Conservation (phyloP, 2,113 vertebrate species). For the Halcyon senegalensis region DNA sequence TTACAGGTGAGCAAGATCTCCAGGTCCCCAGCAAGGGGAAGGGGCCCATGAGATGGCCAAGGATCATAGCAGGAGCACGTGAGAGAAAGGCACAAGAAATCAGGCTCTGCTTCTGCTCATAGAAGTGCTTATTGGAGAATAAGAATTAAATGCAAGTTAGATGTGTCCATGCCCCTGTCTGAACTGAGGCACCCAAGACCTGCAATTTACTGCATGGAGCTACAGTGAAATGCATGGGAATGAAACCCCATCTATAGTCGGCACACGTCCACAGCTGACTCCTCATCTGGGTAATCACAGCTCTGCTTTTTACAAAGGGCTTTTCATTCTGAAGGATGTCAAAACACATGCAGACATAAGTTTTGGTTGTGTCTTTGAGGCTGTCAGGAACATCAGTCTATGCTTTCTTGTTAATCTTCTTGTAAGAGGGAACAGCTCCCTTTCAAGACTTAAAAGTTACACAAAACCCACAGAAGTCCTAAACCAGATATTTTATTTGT, state of each 20-base stretch:
- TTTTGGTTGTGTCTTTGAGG: not conserved
- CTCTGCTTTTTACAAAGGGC: not conserved
- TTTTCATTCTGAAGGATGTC: not conserved
- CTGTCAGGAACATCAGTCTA: not conserved
- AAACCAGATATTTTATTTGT: not conserved
- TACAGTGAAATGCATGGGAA: not conserved
- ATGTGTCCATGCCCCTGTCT: not conserved
- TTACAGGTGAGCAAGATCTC: not conserved
- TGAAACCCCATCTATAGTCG: rapidly evolving
- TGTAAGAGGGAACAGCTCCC: not conserved
- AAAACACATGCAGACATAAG: not conserved
- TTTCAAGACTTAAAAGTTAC: not conserved
- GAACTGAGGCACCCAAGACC: not conserved
- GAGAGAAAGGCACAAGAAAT: not conserved
- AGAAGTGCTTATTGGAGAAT: not conserved
- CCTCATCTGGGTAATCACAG: not conserved
- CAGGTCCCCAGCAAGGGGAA: not conserved
- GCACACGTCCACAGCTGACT: not conserved
- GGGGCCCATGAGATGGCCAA: not conserved
- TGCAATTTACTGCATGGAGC: rapidly evolving
- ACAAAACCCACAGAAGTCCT: not conserved
- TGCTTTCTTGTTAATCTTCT: not conserved
- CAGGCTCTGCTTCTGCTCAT: rapidly evolving
- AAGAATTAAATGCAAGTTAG: not conserved
- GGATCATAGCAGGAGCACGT: not conserved